Base-by-base conservation (phyloP, 2,888 invertebrate species). In the Nycteola revayana region DNA sequence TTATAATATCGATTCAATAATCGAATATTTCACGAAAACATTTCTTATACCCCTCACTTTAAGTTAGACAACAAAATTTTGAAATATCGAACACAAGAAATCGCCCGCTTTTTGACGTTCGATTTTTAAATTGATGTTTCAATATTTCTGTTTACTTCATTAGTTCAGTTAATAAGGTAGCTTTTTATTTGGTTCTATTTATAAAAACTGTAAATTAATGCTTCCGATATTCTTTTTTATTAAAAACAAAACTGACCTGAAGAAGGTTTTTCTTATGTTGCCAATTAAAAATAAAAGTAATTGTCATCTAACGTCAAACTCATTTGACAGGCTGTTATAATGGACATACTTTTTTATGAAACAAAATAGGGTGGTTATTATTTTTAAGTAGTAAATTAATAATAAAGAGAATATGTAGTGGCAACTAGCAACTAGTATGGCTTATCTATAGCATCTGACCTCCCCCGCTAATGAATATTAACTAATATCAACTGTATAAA, bases 381-480 rank as follows among this genome's bases (percentile, higher is more conserved):
- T 14, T n/a, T 14, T 14, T 14, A 14, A 26, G 29, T 8, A 36
- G 11, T 21, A 25, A 42, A 42, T 30, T 36, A 43, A 31, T 30
- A 31, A n/a, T 21, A 7, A 21, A 21, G 4, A 4, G 9, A 32
- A 27, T 36, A 43, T 22, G 32, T 25, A 29, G 25, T 35, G 38
- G 39, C 24, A 43, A 41, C 50, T 46, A 48, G 44, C 57, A 55
- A 53, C 38, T 36, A 51, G 18, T 37, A 41, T 45, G 44, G 39
- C 59, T 78, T 81, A 81, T 82, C 84, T 68, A 62, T 65, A 53
- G 47, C 70, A 83, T 83, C 83, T 76, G 66, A 64, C 74, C 75
- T 70, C 79, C 78, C 70, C 70, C 60, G 45, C 74, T 86, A 84
- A 84, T 86, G 85, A 87, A 87, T 87, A 87, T 86, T 87, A 85